Evolutionary conservation across 2,888 invertebrate genomes (phyloP).

Genomic region (Leptodirus hochenwartii): DNA sequence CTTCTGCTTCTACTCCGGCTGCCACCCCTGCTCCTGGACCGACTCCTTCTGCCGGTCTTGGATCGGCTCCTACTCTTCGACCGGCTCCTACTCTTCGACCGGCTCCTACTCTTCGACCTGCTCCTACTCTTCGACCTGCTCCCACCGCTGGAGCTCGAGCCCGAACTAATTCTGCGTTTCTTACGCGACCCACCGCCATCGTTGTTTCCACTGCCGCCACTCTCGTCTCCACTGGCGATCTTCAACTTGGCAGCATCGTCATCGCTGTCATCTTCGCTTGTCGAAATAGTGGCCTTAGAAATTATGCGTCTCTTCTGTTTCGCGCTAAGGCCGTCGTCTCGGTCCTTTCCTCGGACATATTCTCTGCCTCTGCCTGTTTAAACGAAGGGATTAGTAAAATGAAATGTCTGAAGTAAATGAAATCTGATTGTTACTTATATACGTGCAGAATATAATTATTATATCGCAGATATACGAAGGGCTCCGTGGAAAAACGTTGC

Average conservation of each 20-base stretch:
- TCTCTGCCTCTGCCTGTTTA: slow-evolving; percentile 20
- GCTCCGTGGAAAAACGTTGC: too few species aligned
- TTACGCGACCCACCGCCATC: slow-evolving; percentile 27
- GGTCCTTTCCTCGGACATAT: slow-evolving; percentile 19
- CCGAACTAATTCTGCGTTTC: slow-evolving; percentile 41
- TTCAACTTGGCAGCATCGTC: slow-evolving; percentile 26
- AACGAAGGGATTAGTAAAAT: slow-evolving; percentile 34
- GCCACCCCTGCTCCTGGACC: slow-evolving; percentile 18
- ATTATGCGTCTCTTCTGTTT: slow-evolving; percentile 79
- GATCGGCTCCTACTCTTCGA: slow-evolving; percentile 17
- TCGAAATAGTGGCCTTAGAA: slow-evolving; percentile 89
- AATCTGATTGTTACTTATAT: too few species aligned
- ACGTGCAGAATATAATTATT: too few species aligned
- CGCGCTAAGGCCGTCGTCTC: slow-evolving; percentile 52
- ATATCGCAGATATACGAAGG: too few species aligned
- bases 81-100: slow-evolving; percentile 19
- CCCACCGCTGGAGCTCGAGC: slow-evolving; percentile 33
- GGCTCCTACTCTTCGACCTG: slow-evolving; percentile 18
- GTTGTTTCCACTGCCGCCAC: slow-evolving; percentile 26
- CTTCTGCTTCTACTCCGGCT: slow-evolving; percentile 18
- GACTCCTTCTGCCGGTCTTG: slow-evolving; percentile 17
- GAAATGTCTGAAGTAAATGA: slow-evolving; percentile 11
- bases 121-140: slow-evolving; percentile 28
- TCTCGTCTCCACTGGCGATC: slow-evolving; percentile 36
- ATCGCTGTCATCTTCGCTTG: slow-evolving; percentile 63